Percentiles rank a stretch among this genome's conserved stretches.
Conservation (phyloP, 2,888 invertebrate genomes). For the Chesias legatella region DNA sequence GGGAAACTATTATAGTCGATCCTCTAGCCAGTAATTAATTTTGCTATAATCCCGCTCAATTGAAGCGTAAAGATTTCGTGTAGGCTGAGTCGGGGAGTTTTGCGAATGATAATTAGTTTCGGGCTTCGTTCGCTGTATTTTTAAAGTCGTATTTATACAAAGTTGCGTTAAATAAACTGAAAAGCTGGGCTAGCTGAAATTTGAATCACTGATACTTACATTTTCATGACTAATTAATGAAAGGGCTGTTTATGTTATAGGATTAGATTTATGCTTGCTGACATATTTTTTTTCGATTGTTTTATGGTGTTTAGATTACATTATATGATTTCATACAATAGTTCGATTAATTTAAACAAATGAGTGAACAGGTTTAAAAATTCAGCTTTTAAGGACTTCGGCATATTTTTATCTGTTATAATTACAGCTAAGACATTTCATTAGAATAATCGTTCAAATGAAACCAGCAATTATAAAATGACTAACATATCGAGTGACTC, state of each 20-base stretch:
- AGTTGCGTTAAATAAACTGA: conserved; percentile 39
- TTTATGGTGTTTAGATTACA: no score
- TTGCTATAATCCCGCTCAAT: conserved; percentile 76
- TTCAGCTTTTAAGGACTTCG: no score
- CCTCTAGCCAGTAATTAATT: conserved; percentile 79
- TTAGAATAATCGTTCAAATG: no score
- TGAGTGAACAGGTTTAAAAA: no score
- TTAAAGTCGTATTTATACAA: conserved; percentile 55
- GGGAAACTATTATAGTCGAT: conserved; percentile 78
- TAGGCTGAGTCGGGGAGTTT: conserved; percentile 66
- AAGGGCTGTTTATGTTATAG: conserved; percentile 6
- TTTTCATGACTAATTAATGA: conserved; percentile 17
- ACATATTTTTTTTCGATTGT: no score
- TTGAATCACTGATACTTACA: conserved; percentile 22
- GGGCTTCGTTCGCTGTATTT: conserved; percentile 38
- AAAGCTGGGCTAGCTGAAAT: conserved; percentile 27
- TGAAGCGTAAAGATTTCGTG: conserved; percentile 76
- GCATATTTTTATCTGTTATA: no score
- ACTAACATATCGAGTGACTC: no score
- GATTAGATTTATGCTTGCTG: no score
- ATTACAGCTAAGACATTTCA: no score
- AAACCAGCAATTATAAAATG: no score
- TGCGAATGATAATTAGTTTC: conserved; percentile 69
- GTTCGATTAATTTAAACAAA: no score
- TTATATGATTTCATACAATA: no score